phyloP scores from a whole-genome alignment of 2,797 vertebrate species.

The Loris lydekkerianus region DNA sequence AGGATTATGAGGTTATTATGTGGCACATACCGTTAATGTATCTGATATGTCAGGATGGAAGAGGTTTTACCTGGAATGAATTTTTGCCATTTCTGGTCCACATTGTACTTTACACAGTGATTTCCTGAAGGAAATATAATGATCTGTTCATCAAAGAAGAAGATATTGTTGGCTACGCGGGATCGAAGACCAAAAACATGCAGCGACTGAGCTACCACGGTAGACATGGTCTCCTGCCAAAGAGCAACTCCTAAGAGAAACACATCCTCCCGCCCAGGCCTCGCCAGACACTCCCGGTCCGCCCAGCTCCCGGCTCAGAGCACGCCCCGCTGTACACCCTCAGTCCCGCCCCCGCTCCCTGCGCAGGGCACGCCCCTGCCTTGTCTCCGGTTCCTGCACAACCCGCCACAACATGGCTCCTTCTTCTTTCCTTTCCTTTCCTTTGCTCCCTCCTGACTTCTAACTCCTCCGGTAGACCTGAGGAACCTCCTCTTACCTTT shows the following conservation, averaged over 20 bases:
- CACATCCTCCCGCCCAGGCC: too few relatives aligned
- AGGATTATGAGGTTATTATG: neutral
- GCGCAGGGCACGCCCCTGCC: neutral
- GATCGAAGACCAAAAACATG: slow-evolving; percentile 93
- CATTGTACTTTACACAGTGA: slow-evolving; percentile 93
- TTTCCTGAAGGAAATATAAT: slow-evolving; percentile 94
- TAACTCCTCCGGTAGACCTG: neutral
- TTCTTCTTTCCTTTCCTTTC: neutral
- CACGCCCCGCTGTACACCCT: neutral
- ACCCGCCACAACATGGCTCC: rapidly evolving
- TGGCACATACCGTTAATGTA: neutral
- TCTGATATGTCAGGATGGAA: neutral
- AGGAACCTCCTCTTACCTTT: neutral
- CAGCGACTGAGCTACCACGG: slow-evolving; percentile 89
- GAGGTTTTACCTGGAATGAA: slow-evolving; percentile 93
- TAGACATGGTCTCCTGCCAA: slow-evolving; percentile 84
- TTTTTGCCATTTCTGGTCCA: slow-evolving; percentile 91
- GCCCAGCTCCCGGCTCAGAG: too few relatives aligned
- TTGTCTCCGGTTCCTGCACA: neutral
- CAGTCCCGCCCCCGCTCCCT: too few relatives aligned
- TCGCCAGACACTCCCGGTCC: neutral
- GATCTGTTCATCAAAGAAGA: slow-evolving; percentile 94
- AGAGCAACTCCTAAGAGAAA: neutral
- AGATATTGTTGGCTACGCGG: slow-evolving; percentile 92
- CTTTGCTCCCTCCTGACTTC: neutral